Evolutionary conservation across 1,140 invertebrate species (phyloP), one percentile per base, ranked within the genome.

Genomic region (Calliphora vicina): DNA sequence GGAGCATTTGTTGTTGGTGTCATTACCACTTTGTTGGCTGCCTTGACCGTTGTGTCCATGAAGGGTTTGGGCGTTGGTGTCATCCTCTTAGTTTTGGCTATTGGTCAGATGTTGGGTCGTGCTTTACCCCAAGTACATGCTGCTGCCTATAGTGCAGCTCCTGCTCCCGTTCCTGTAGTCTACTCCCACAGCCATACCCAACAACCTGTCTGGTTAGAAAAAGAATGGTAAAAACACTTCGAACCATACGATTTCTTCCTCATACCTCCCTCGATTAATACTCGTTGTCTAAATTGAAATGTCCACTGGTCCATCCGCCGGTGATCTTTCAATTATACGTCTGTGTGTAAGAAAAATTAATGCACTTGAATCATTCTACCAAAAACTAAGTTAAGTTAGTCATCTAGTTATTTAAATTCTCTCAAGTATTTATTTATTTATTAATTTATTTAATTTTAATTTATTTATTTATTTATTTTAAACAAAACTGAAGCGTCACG

Each of bases 21-120:
- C 15, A 93, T 93, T 73, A 93, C 92, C 35, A 93, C 93, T 1
- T 88, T 93, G 2, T 85, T 93, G 43, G 92, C 93, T 84, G 92
- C 93, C 0, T 86, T 93, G 4, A 93, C 93, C n/a, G 92, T 93
- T 26, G 93, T 93, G 73, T 93, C 92, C 67, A 92, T 93, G n/a
- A 93, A 93, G 89, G 93, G 93, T 82, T 86, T 93, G n/a, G 93
- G 92, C 42, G 92, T 93, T 78, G 92, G 92, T 8, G 92, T 92
- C 25, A 90, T 91, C 20, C 84, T 91, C 13, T 83, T 91, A 74
- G 86, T 91, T 78, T 85, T 91, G 78, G 88, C 89, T 82, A 88
- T 91, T 50, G 89, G 90, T 3, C 90, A 91, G 85, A 87, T 91
- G 86, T 82, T 91, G n/a, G 87, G 87, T 6, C 87, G 89, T 61